phyloP scores from a whole-genome alignment of 1,140 invertebrate genomes.

The Papilio xuthus region DNA sequence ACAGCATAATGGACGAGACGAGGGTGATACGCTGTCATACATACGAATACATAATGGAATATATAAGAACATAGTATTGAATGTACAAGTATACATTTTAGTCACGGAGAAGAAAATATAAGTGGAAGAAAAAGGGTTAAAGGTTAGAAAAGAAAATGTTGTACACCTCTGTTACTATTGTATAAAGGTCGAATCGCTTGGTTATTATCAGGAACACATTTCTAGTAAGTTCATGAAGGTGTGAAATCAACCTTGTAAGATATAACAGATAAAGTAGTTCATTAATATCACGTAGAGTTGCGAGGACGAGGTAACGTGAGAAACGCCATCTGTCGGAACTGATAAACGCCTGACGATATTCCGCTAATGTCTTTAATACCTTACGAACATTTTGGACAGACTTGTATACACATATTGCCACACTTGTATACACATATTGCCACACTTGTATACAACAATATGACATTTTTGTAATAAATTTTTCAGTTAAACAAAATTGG shows the following conservation, averaged over 20 bases:
- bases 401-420: background rate
- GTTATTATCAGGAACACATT: too few species aligned
- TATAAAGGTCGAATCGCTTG: too few species aligned
- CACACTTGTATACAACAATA: background rate
- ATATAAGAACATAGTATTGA: background rate
- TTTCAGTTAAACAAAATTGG: background rate
- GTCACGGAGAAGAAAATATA: too few species aligned
- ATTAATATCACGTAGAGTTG: constrained; percentile 8
- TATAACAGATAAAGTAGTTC: background rate
- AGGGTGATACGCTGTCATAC: background rate
- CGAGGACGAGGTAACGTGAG: constrained; percentile 40
- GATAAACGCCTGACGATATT: constrained; percentile 40
- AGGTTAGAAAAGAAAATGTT: background rate
- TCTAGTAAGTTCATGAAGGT: background rate
- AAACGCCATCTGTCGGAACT: constrained; percentile 45
- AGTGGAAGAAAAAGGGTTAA: too few species aligned
- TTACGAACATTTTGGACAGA: background rate
- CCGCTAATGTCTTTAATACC: background rate
- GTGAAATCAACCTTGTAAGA: background rate
- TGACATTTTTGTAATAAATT: background rate
- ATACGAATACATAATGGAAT: background rate
- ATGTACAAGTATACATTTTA: too few species aligned
- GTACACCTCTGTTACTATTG: too few species aligned
- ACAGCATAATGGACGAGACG: constrained; percentile 7
- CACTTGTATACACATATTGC: background rate